Base-by-base conservation (phyloP, 2,797 vertebrate genomes). In the Pseudochirops cupreus region DNA sequence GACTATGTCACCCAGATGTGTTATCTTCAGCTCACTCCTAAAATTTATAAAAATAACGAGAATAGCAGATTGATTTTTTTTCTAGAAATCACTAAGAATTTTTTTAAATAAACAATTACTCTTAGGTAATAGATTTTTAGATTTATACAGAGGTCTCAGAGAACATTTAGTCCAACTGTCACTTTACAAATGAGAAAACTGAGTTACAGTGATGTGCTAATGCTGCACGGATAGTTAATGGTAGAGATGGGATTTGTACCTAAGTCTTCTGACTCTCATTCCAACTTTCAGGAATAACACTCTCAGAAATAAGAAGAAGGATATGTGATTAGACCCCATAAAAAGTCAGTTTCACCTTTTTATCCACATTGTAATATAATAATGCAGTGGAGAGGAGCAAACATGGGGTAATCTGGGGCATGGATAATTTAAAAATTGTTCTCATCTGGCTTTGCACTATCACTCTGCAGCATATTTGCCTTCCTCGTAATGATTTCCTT, bases 381-480 rank as follows among this genome's bases (percentile, higher is more conserved):
- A 50, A 87, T 50, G 9, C 39, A 87, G 39, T 50, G 9, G 39
- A 87, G 24, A 50, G 74, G 24, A 87, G 10, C 9, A 87, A 87
- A 29, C 58, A 56, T 7, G 58, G 59, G 58, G 39, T 92, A 93
- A 89, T 6, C 5, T 26, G 11, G 93, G 55, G 74, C 50, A 53
- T 55, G 0, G 24, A 1, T 58, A 6, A 4, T 62, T 91, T 93
- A 29, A 92, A 91, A 55, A 31, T 13, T n/a, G 39, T 39, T 96
- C 91, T 91, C 74, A 26, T 46, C 18, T 56, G 55, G 92, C 93
- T 94, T 39, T 56, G 46, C n/a, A 50, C 57, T 56, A 50, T 87
- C 39, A 59, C 50, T 67, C 95, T 52, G 82, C 74, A 82, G 91
- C 18, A 96, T 93, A 94, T 57, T 29, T 33, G 39, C 21, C 91